phyloP scores from a whole-genome alignment of 2,797 vertebrate species.

The Eulemur albifrons region DNA sequence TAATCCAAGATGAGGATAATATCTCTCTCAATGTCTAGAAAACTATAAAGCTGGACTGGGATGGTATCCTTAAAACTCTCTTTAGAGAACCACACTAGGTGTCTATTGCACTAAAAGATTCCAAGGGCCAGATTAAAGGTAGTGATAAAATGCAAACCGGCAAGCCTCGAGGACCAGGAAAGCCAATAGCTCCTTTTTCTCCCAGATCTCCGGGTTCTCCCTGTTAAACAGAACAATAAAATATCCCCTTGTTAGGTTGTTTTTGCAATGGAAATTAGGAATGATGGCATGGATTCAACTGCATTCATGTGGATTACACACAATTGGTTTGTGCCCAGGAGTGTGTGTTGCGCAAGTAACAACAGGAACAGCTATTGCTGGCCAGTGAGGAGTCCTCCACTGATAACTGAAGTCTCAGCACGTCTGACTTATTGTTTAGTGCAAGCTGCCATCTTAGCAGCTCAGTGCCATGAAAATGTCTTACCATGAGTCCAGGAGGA shows the following conservation, averaged over 20 bases:
- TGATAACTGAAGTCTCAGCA: background rate
- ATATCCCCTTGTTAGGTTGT: background rate
- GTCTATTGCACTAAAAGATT: background rate
- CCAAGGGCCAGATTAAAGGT: background rate
- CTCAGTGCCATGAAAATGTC: background rate
- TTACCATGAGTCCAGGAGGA: background rate
- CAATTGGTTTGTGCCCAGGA: background rate
- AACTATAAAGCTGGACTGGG: background rate
- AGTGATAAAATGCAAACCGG: slow-evolving; percentile 80
- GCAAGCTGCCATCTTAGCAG: background rate
- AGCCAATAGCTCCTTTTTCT: slow-evolving; percentile 82
- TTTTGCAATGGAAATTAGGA: background rate
- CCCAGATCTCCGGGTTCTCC: slow-evolving; percentile 89
- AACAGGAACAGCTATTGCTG: background rate
- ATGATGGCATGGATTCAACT: background rate
- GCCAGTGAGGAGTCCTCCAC: background rate
- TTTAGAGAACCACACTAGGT: background rate
- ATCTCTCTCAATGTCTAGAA: background rate
- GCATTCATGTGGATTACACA: background rate
- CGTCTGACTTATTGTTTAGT: background rate
- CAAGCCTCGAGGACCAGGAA: slow-evolving; percentile 85
- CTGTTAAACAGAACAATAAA: slow-evolving; percentile 76
- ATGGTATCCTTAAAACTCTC: background rate
- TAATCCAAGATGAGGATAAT: background rate
- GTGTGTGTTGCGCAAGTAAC: accelerated